A percentile compares a stretch with the other conserved stretches of the same genome.
These are phyloP conservation scores for Etheostoma spectabile DNA, from an alignment of 2,113 vertebrate genomes.

Conservation along the genomic window DNA sequence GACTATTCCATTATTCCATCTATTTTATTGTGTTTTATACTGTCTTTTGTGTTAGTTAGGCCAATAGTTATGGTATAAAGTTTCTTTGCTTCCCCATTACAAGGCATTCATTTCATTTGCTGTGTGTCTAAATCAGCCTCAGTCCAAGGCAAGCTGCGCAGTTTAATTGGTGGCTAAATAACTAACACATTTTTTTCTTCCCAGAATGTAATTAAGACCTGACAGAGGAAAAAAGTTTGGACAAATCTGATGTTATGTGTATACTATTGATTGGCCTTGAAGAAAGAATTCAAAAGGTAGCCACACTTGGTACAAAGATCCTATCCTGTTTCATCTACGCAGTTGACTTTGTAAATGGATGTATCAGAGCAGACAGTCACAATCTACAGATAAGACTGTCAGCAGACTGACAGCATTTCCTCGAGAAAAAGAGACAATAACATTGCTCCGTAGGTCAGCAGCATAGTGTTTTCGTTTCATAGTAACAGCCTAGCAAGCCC, in stretches of 20 bases:
- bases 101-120: not conserved
- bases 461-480: not conserved
- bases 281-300: not conserved
- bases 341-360: not conserved
- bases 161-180: not conserved
- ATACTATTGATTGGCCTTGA: not conserved
- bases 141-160: not conserved
- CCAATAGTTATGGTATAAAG: not conserved
- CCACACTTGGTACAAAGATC: not conserved
- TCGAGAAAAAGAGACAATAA: not conserved
- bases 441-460: not conserved
- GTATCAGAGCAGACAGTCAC: slow-evolving; percentile 30
- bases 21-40: not conserved
- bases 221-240: not conserved
- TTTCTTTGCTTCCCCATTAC: not conserved
- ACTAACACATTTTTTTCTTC: not conserved
- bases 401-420: slow-evolving; percentile 9
- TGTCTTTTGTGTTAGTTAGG: not conserved
- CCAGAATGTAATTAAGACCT: not conserved
- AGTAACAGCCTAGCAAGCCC: not conserved
- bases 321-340: not conserved
- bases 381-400: slow-evolving; percentile 19
- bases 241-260: not conserved
- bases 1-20: not conserved
- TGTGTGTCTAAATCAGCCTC: not conserved